A percentile compares a stretch with the other conserved stretches of the same genome.
Conservation (phyloP, 2,113 vertebrate genomes). For the Tenebrosternarchus preto region DNA sequence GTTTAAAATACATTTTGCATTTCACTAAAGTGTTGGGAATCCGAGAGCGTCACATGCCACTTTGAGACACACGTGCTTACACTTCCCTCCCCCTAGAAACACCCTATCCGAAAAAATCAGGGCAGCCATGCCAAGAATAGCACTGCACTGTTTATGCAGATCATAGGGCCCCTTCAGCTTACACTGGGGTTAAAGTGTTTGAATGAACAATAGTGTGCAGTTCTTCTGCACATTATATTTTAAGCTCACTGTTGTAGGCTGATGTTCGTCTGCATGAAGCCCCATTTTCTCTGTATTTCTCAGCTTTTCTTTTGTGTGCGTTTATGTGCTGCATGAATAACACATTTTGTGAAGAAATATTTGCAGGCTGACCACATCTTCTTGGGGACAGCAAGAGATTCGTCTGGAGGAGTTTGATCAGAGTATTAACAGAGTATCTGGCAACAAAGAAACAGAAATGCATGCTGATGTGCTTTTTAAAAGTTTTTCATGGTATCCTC, state of each 20-base stretch:
- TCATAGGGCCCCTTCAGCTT: slow-evolving; percentile 35
- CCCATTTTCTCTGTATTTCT: not conserved
- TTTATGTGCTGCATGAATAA: not conserved
- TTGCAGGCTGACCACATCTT: slow-evolving; percentile 59
- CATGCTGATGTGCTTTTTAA: not conserved
- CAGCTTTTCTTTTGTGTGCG: not conserved
- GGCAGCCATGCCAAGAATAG: slow-evolving; percentile 58
- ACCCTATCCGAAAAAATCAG: slow-evolving; percentile 57
- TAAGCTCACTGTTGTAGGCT: not conserved
- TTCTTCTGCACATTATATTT: not conserved
- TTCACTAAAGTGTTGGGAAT: slow-evolving; percentile 41
- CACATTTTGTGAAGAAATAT: not conserved
- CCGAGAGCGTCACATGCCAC: slow-evolving; percentile 51
- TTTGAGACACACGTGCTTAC: slow-evolving; percentile 49
- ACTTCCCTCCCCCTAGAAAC: slow-evolving; percentile 55
- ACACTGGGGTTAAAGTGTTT: slow-evolving; percentile 20
- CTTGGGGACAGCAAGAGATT: slow-evolving; percentile 69
- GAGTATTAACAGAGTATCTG: slow-evolving; percentile 8
- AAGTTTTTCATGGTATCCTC: not conserved
- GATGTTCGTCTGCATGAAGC: not conserved
- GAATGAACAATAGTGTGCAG: slow-evolving; percentile 30
- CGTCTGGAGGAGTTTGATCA: slow-evolving; percentile 48
- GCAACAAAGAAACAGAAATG: not conserved
- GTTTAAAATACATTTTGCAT: slow-evolving; percentile 32
- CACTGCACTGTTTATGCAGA: slow-evolving; percentile 54